Evolutionary conservation across 2,888 invertebrate species (phyloP).

Genomic region (Autographa pulchrina): DNA sequence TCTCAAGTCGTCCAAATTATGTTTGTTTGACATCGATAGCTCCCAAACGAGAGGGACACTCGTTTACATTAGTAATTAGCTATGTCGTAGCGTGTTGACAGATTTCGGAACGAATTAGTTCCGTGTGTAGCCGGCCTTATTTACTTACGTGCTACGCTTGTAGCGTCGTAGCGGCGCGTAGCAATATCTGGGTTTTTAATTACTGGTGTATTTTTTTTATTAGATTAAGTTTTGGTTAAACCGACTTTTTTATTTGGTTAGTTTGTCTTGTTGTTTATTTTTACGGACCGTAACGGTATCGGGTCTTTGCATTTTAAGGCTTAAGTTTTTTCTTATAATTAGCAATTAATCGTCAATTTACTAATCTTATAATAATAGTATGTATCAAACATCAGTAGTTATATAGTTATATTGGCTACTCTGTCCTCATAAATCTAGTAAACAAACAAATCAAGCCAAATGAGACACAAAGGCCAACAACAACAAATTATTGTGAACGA

Average conservation of each 20-base stretch:
- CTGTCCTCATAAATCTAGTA: constrained; percentile 67
- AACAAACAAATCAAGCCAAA: constrained; percentile 77
- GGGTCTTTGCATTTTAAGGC: too few species aligned
- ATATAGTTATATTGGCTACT: constrained; percentile 44
- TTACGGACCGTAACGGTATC: neutral
- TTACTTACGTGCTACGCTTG: constrained; percentile 83
- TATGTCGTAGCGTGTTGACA: constrained; percentile 69
- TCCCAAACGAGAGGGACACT: constrained; percentile 74
- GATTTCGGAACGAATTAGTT: constrained; percentile 67
- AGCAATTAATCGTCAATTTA: neutral
- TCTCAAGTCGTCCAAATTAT: constrained; percentile 64
- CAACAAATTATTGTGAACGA: constrained; percentile 79
- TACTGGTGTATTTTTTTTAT: constrained; percentile 11
- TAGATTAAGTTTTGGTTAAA: too few species aligned
- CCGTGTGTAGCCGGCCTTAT: constrained; percentile 75
- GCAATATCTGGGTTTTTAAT: constrained; percentile 44
- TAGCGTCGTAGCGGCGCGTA: constrained; percentile 51
- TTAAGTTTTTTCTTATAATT: neutral
- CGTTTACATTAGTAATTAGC: constrained; percentile 88
- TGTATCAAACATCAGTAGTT: constrained; percentile 24
- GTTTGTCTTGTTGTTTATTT: neutral
- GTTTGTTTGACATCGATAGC: constrained; percentile 67
- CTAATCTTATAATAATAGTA: neutral
- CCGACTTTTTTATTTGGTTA: too few species aligned
- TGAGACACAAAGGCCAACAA: constrained; percentile 72